Evolutionary conservation across 2,113 vertebrate genomes (phyloP).

Genomic region (Saimiri boliviensis): DNA sequence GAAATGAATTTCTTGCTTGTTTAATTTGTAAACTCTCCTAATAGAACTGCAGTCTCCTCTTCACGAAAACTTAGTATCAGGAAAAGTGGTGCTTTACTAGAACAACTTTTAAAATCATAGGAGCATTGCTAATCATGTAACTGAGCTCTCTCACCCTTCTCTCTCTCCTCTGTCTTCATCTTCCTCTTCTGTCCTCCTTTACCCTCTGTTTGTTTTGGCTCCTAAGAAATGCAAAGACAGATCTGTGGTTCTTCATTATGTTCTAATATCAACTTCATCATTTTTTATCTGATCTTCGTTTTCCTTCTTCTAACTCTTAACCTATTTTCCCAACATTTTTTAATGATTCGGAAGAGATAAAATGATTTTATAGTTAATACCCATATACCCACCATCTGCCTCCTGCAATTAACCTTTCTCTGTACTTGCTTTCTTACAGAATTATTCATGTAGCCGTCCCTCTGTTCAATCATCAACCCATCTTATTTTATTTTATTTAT

Average conservation of each 20-base stretch:
- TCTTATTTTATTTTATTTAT: neutral
- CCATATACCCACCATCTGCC: neutral
- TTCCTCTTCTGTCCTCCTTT: neutral
- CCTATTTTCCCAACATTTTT: neutral
- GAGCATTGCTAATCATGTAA: neutral
- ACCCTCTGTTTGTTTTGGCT: neutral
- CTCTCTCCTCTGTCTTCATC: neutral
- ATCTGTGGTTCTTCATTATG: neutral
- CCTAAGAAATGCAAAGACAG: neutral
- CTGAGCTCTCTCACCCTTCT: neutral
- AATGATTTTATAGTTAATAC: neutral
- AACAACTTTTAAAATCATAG: neutral
- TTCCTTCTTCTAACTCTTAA: slow-evolving; percentile 6
- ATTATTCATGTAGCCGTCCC: neutral
- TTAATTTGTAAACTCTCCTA: neutral
- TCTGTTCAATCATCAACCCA: neutral
- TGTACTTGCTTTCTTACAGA: neutral
- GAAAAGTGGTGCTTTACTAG: neutral
- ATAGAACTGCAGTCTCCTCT: neutral
- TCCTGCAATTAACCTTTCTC: slow-evolving; percentile 1
- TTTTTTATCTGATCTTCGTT: slow-evolving; percentile 4
- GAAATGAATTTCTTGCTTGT: neutral
- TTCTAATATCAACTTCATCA: neutral
- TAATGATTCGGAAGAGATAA: neutral
- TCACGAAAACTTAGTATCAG: neutral